Conservation (phyloP, 2,113 vertebrate species). For the Coregonus clupeaformis region DNA sequence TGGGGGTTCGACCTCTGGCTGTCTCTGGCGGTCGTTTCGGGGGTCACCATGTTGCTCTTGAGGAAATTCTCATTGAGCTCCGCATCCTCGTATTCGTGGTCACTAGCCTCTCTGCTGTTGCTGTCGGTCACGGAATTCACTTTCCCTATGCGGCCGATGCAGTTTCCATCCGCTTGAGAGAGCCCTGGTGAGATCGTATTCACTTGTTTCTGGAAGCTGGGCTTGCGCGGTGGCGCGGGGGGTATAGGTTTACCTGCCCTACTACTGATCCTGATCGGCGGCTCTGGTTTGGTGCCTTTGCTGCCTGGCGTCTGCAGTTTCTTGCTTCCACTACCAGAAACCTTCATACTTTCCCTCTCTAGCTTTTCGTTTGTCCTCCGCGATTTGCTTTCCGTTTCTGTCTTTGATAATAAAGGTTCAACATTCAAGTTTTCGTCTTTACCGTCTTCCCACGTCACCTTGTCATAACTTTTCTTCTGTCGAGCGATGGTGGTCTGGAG, state of each 20-base stretch:
- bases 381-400: neutral
- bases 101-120: constrained; percentile 61
- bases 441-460: constrained; percentile 24
- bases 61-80: constrained; percentile 81
- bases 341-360: constrained; percentile 17
- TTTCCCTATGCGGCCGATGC: constrained; percentile 22
- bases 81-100: constrained; percentile 79
- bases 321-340: constrained; percentile 19
- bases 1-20: constrained; percentile 25
- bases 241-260: constrained; percentile 58
- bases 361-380: constrained; percentile 18
- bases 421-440: constrained; percentile 57
- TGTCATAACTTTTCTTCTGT: constrained; percentile 50
- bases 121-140: constrained; percentile 30
- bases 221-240: constrained; percentile 54
- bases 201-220: constrained; percentile 31
- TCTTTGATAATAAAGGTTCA: neutral
- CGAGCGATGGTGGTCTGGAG: constrained; percentile 81
- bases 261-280: constrained; percentile 48
- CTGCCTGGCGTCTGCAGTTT: constrained; percentile 21
- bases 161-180: constrained; percentile 36
- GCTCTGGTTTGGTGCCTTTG: constrained; percentile 9
- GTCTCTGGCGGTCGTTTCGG: constrained; percentile 35
- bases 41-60: constrained; percentile 70
- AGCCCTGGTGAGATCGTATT: constrained; percentile 18